Evolutionary conservation across 2,888 invertebrate genomes (phyloP).

Genomic region (Athalia circularis): DNA sequence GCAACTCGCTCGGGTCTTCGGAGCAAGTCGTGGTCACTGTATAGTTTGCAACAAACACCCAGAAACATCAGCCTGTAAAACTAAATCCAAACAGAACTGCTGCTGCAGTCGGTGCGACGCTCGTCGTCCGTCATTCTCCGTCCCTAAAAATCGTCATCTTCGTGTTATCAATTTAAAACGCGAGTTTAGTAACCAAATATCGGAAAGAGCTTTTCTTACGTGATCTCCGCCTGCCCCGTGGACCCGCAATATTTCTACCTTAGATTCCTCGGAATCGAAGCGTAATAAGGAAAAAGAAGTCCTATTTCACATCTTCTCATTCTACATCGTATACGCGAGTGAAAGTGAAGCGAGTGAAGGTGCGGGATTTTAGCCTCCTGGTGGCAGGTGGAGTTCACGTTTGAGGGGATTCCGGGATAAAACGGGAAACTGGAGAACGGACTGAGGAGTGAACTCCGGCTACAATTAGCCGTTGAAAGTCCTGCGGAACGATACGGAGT

Average conservation of each 20-base stretch:
- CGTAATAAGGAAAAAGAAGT: not conserved
- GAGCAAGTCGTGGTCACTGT: slow-evolving; percentile 8
- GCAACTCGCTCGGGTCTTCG: slow-evolving; percentile 35
- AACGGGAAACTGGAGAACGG: not conserved
- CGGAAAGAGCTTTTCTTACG: not conserved
- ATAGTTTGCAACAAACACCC: not conserved
- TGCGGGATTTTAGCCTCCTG: slow-evolving; percentile 1
- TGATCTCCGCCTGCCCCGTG: slow-evolving; percentile 16
- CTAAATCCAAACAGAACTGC: not conserved
- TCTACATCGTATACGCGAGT: slow-evolving; percentile 17
- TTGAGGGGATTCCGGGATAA: not conserved
- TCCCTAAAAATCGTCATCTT: not conserved
- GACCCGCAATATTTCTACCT: slow-evolving; percentile 3
- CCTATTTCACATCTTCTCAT: not conserved
- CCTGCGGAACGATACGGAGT: too few relatives aligned
- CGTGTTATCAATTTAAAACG: not conserved
- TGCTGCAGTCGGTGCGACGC: not conserved
- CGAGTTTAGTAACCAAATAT: not conserved
- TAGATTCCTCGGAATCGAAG: not conserved
- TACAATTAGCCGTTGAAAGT: not conserved
- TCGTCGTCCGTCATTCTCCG: slow-evolving; percentile 6
- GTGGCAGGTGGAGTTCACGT: slow-evolving; percentile 41
- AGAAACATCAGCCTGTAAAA: not conserved
- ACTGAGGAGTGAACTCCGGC: not conserved
- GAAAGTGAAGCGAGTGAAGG: slow-evolving; percentile 34